These are phyloP conservation scores for Drosophila ficusphila DNA, from an alignment of 1,140 invertebrate genomes.

Conservation along the genomic window DNA sequence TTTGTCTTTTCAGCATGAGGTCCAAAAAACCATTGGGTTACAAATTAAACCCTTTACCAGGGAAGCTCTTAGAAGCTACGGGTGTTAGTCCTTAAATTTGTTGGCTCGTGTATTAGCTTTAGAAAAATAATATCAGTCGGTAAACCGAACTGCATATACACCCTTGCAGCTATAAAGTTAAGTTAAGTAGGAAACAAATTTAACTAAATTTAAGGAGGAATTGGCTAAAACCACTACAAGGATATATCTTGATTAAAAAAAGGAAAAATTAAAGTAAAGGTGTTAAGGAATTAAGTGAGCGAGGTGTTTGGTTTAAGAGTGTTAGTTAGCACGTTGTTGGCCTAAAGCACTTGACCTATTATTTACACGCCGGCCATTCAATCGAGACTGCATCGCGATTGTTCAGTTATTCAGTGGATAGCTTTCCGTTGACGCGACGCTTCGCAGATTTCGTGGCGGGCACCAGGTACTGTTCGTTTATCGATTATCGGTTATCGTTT, in stretches of 20 bases:
- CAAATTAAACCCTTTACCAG: not conserved
- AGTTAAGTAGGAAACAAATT: too few species aligned
- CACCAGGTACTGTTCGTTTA: conserved; percentile 18
- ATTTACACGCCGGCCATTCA: conserved; percentile 51
- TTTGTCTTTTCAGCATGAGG: too few species aligned
- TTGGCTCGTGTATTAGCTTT: not conserved
- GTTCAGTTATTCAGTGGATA: conserved; percentile 49
- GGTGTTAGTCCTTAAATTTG: not conserved
- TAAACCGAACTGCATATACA: not conserved
- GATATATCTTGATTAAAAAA: too few species aligned
- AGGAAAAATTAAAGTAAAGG: too few species aligned
- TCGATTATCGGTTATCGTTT: too few species aligned
- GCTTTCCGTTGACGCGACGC: conserved; percentile 44
- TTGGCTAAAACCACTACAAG: too few species aligned
- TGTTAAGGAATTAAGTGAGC: not conserved
- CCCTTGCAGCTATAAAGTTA: too few species aligned
- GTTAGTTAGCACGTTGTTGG: conserved; percentile 11
- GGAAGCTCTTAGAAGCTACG: not conserved
- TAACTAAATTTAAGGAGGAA: too few species aligned
- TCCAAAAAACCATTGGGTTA: conserved; percentile 20
- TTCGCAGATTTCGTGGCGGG: conserved; percentile 10
- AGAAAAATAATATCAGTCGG: not conserved
- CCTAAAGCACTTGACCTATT: conserved; percentile 36
- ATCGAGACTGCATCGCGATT: not conserved
- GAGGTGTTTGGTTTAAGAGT: conserved; percentile 2